Conservation (phyloP, 2,888 invertebrate species). For the Actias luna region DNA sequence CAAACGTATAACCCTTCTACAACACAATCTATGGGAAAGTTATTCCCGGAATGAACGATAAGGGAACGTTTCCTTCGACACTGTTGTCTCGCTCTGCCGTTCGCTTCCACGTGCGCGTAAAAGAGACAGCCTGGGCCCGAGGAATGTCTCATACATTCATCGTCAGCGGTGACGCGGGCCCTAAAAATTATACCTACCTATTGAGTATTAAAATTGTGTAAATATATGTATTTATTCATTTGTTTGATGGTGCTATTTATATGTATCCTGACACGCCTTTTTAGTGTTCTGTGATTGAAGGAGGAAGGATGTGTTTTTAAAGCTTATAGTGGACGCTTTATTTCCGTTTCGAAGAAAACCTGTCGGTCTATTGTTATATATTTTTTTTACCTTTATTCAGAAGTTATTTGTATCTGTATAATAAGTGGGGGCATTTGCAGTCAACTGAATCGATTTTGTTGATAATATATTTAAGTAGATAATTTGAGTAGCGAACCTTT, state of each 20-base stretch:
- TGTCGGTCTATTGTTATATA: background rate
- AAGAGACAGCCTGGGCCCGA: slow-evolving; percentile 36
- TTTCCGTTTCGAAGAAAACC: slow-evolving; percentile 2
- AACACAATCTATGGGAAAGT: slow-evolving; percentile 75
- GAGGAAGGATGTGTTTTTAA: background rate
- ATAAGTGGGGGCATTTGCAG: too few species aligned
- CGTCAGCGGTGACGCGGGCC: slow-evolving; percentile 12
- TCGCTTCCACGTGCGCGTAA: slow-evolving; percentile 19
- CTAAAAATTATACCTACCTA: slow-evolving; percentile 17
- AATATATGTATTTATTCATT: slow-evolving; percentile 32
- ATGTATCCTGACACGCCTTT: slow-evolving; percentile 10
- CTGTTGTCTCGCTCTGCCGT: slow-evolving; percentile 39
- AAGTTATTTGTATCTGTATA: too few species aligned
- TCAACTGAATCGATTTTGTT: too few species aligned
- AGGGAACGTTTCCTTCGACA: slow-evolving; percentile 60
- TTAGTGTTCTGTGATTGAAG: background rate
- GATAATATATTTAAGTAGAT: too few species aligned
- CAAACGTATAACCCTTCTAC: slow-evolving; percentile 32
- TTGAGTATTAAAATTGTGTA: slow-evolving; percentile 20
- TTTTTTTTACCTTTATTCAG: too few species aligned
- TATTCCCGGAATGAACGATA: slow-evolving; percentile 78
- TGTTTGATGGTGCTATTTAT: slow-evolving; percentile 5
- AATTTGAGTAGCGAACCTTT: too few species aligned
- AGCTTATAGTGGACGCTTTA: background rate
- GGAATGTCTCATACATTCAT: slow-evolving; percentile 73